A percentile compares a stretch with the other conserved stretches of the same genome.
phyloP scores from a whole-genome alignment of 2,113 vertebrate species.

The Labeo catla region DNA sequence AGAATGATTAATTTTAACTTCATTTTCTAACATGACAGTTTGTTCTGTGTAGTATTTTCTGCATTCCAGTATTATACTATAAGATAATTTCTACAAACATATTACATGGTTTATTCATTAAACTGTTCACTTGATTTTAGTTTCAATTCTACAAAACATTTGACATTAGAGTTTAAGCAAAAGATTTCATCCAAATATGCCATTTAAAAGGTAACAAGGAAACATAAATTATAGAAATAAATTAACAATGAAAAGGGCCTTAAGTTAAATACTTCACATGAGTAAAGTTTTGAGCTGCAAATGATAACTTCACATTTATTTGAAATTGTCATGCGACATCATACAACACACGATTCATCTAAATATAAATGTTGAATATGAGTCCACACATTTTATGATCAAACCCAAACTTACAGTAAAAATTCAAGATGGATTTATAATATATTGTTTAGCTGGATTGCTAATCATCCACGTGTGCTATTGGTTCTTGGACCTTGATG shows the following conservation, averaged over 20 bases:
- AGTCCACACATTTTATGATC: background rate
- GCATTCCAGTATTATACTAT: background rate
- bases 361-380: background rate
- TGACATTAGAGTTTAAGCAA: background rate
- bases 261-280: background rate
- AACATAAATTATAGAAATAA: background rate
- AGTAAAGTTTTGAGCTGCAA: background rate
- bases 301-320: background rate
- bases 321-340: background rate
- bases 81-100: background rate
- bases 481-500: background rate
- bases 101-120: background rate
- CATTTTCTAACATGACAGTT: background rate
- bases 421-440: background rate
- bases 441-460: background rate
- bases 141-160: background rate
- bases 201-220: background rate
- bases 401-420: background rate
- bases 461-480: background rate
- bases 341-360: background rate
- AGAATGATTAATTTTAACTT: background rate
- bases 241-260: too few relatives aligned
- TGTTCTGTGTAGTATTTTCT: background rate
- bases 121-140: background rate
- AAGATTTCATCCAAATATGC: background rate